Evolutionary conservation across 92 coral and sea anemone genomes (phyloP).

Genomic region (Zoanthus sociatus): DNA sequence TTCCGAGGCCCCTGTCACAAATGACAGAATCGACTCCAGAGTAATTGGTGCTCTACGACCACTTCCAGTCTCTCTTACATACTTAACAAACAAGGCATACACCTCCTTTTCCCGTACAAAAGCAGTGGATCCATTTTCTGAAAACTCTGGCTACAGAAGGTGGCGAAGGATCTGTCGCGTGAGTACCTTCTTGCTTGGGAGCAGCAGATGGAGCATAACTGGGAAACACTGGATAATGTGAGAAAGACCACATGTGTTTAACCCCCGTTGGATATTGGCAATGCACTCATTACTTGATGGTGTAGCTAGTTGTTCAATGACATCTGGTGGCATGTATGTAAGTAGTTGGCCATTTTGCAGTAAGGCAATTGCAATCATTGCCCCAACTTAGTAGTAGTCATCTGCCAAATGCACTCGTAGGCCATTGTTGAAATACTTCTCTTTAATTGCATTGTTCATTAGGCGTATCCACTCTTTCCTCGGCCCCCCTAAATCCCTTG

Average conservation of each 20-base stretch:
- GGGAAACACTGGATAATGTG: slow-evolving; percentile 48
- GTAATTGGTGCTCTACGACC: slow-evolving; percentile 68
- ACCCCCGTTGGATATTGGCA: slow-evolving; percentile 57
- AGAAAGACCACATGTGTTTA: slow-evolving; percentile 64
- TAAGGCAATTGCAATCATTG: slow-evolving; percentile 43
- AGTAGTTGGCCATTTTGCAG: slow-evolving; percentile 52
- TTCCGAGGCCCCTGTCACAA: slow-evolving; percentile 76
- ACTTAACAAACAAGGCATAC: slow-evolving; percentile 73
- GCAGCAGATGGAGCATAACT: slow-evolving; percentile 59
- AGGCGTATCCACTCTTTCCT: slow-evolving; percentile 53
- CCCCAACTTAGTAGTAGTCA: slow-evolving; percentile 33
- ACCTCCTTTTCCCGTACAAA: slow-evolving; percentile 55
- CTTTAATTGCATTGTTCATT: slow-evolving; percentile 33
- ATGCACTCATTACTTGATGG: slow-evolving; percentile 32
- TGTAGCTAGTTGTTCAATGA: slow-evolving; percentile 40
- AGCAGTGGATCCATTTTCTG: slow-evolving; percentile 65
- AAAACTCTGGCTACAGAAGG: slow-evolving; percentile 56
- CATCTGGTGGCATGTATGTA: slow-evolving; percentile 42
- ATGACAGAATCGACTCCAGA: slow-evolving; percentile 54
- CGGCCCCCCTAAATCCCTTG: slow-evolving; percentile 48
- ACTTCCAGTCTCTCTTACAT: slow-evolving; percentile 73
- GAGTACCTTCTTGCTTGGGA: slow-evolving; percentile 48
- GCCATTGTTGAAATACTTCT: slow-evolving; percentile 45
- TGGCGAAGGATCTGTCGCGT: slow-evolving; percentile 61
- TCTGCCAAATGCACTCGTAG: slow-evolving; percentile 26